Conservation (phyloP, 2,888 invertebrate species). For the Ophioninae sp. region DNA sequence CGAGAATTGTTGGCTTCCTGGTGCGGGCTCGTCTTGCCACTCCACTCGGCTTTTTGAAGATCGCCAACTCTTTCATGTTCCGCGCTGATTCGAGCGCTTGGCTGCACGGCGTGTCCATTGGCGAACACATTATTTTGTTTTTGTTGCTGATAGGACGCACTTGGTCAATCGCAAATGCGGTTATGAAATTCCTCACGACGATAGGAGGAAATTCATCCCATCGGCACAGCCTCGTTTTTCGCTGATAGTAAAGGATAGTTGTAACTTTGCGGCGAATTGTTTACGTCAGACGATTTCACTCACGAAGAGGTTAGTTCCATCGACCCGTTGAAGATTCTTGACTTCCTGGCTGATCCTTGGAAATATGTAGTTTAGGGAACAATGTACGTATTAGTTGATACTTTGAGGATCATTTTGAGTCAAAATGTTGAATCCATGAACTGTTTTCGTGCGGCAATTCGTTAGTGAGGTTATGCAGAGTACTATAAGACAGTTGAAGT, state of each 20-base stretch:
- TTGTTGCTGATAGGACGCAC: not conserved
- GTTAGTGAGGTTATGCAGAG: not conserved
- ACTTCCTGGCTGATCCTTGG: not conserved
- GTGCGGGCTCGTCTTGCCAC: conserved; percentile 82
- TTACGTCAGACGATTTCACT: not conserved
- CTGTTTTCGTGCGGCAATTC: not conserved
- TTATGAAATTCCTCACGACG: not conserved
- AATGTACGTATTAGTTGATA: not conserved
- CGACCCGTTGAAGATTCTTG: no score
- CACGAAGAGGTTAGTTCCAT: no score
- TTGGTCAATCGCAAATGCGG: not conserved
- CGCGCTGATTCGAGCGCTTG: conserved; percentile 79
- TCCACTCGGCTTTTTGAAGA: conserved; percentile 88
- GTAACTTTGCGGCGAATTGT: not conserved
- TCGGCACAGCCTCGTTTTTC: not conserved
- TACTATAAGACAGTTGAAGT: not conserved
- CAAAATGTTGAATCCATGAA: not conserved
- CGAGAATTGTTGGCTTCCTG: conserved; percentile 86
- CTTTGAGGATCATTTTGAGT: not conserved
- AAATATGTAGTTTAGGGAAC: not conserved
- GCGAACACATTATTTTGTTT: conserved; percentile 67
- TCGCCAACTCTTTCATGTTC: conserved; percentile 81
- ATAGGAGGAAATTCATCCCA: not conserved
- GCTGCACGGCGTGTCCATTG: conserved; percentile 80
- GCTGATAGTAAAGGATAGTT: not conserved